Conservation (phyloP, 2,888 invertebrate genomes). For the Orthosia cruda region DNA sequence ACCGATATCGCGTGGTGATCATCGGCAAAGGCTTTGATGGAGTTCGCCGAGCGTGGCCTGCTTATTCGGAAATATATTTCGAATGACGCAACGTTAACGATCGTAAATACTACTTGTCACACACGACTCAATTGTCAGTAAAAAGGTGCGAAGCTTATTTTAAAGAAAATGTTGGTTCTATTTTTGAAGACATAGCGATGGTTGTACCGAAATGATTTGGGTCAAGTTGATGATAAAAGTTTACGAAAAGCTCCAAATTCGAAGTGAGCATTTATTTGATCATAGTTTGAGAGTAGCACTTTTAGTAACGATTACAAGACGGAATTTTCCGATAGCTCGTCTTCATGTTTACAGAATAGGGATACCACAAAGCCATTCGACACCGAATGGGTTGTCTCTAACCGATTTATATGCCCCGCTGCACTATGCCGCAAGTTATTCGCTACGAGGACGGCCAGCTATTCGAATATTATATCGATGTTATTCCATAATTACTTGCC, state of each 20-base stretch:
- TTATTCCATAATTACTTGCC: slow-evolving; percentile 61
- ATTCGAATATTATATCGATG: slow-evolving; percentile 68
- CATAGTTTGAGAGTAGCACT: slow-evolving; percentile 1
- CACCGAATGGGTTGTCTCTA: slow-evolving; percentile 85
- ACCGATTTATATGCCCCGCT: slow-evolving; percentile 83
- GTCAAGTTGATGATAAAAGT: neutral
- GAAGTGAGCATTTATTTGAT: neutral
- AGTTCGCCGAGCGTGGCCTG: slow-evolving; percentile 64
- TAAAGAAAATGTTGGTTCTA: neutral
- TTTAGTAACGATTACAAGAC: slow-evolving; percentile 17
- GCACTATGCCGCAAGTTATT: slow-evolving; percentile 78
- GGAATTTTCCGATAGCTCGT: slow-evolving; percentile 56
- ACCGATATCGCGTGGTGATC: slow-evolving; percentile 88
- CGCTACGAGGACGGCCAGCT: slow-evolving; percentile 72
- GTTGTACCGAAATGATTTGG: neutral
- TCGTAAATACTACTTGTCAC: slow-evolving; percentile 49
- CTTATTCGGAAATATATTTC: slow-evolving; percentile 71
- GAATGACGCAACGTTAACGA: slow-evolving; percentile 46
- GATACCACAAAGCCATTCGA: slow-evolving; percentile 78
- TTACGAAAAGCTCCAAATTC: neutral
- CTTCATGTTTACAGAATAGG: slow-evolving; percentile 76
- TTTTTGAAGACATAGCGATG: neutral
- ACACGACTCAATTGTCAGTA: slow-evolving; percentile 33
- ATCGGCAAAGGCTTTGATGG: slow-evolving; percentile 75
- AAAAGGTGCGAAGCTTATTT: slow-evolving; percentile 17